Evolutionary conservation across 2,797 vertebrate genomes (phyloP), one percentile per base, ranked within the genome.

Genomic region (Acrocephalus scirpaceus): DNA sequence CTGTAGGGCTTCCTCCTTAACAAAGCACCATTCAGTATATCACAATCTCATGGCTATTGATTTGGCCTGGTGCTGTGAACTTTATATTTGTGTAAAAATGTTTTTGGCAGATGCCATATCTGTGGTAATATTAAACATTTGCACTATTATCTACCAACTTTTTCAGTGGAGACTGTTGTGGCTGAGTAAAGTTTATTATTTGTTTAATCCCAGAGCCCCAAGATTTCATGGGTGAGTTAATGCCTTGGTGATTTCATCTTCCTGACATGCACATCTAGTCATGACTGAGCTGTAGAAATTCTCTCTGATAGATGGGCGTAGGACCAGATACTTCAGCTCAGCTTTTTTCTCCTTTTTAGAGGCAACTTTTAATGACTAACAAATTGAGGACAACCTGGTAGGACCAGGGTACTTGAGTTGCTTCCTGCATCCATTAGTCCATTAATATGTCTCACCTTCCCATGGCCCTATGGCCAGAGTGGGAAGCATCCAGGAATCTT

Each of bases 381-480:
- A 75, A 88, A 50, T 30, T 16, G 66, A 67, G 21, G 20, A 70
- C 2, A 26, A 17, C 3, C 5, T 15, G 13, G 32, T 23, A 83
- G n/a, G 27, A 30, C 36, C n/a, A 60, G 51, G 34, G 5, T 7
- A 34, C 25, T 36, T 50, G 14, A 65, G 16, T 20, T 4, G 1
- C 7, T 72, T 87, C 32, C 54, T 38, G 38, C 42, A 54, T 34
- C 29, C 34, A 11, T 53, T 57, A 61, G 57, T 65, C 38, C 54
- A 40, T 56, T 13, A 40, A 25, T 34, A 3, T 18, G 11, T n/a
- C 29, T 70, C 22, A 36, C 15, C 16, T 61, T 84, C 25, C 19
- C 7, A 8, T 0, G 1, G 11, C 1, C 3, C 32, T 67, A 22
- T 6, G 60, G 58, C 8, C 27, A 69, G 19, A 58, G 11, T 83